Conservation (phyloP, 53 echinoderm and acorn worm species). For the Echinometra lucunter region DNA sequence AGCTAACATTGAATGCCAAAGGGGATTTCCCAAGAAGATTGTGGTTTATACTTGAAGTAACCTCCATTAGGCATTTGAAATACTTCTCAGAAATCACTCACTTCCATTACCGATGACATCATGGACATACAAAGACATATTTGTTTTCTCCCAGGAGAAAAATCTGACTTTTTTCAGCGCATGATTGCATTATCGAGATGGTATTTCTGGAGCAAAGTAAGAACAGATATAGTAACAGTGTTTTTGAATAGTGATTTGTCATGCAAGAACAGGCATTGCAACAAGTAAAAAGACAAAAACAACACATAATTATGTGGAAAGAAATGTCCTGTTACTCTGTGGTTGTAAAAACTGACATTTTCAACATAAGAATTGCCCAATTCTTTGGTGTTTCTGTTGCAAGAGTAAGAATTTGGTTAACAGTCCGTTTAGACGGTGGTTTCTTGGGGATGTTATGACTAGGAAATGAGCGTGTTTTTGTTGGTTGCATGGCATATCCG, state of each 20-base stretch:
- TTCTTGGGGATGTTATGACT: neutral
- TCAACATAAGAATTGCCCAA: neutral
- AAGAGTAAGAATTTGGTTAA: neutral
- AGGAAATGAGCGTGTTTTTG: constrained; percentile 9
- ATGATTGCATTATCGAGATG: too few relatives aligned
- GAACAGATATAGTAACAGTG: too few relatives aligned
- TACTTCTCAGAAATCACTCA: neutral
- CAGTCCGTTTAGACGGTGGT: neutral
- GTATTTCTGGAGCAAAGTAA: too few relatives aligned
- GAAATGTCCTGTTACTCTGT: neutral
- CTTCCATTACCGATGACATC: neutral
- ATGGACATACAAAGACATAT: neutral
- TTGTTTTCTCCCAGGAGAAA: too few relatives aligned
- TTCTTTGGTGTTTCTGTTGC: neutral
- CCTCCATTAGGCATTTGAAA: neutral
- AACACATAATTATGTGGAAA: too few relatives aligned
- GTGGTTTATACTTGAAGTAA: neutral
- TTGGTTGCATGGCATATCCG: constrained; percentile 7
- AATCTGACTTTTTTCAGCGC: too few relatives aligned
- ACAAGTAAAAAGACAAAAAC: too few relatives aligned
- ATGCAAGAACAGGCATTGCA: too few relatives aligned
- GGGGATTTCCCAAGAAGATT: neutral
- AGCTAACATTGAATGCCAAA: neutral
- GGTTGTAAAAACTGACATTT: neutral
- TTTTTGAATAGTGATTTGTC: too few relatives aligned